Base-by-base conservation (phyloP, 2,113 vertebrate species). In the Sula dactylatra region DNA sequence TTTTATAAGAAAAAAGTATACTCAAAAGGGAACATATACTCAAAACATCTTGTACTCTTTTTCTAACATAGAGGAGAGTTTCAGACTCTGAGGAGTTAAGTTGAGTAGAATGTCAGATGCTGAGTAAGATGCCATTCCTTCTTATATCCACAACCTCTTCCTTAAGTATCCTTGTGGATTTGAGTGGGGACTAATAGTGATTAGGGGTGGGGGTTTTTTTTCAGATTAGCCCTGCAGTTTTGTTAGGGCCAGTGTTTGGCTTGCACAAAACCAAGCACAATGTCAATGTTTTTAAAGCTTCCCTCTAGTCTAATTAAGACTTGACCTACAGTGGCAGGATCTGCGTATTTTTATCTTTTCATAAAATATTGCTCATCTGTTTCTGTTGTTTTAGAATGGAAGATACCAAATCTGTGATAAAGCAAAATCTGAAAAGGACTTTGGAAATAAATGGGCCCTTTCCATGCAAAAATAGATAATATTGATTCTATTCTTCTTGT, bases 211-310 rank as follows among this genome's bases (percentile, higher is more conserved):
- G 42, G 7, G 17, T 45, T 16, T 47, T 81, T 47, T 38, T 27
- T 19, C 73, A 79, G 93, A 91, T 89, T 87, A 97, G 54, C 61
- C 80, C 31, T 84, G 56, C 61, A 72, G 81, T 94, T 95, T 85
- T 82, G 49, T 80, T 94, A 82, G 22, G 25, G 54, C 34, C 3
- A 1, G 49, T 67, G 58, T 85, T 87, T 93, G 73, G 31, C 58
- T 95, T 95, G 70, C 70, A 77, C 62, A 79, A 77, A 95, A 89
- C 6, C 77, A 84, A 93, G 84, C 86, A 87, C 95, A 94, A 77
- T 80, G 86, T 85, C 93, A 96, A 85, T 74, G 84, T 87, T 96
- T 90, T 94, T 77, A 82, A 91, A 89, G 42, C 55, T 76, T 89
- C 29, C 25, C n/a, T 29, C 29, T 49, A 42, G 58, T 84, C 49